Percentiles rank a stretch among this genome's conserved stretches.
Evolutionary conservation across 2,113 vertebrate genomes (phyloP).

Genomic region (Atrichornis clamosus): DNA sequence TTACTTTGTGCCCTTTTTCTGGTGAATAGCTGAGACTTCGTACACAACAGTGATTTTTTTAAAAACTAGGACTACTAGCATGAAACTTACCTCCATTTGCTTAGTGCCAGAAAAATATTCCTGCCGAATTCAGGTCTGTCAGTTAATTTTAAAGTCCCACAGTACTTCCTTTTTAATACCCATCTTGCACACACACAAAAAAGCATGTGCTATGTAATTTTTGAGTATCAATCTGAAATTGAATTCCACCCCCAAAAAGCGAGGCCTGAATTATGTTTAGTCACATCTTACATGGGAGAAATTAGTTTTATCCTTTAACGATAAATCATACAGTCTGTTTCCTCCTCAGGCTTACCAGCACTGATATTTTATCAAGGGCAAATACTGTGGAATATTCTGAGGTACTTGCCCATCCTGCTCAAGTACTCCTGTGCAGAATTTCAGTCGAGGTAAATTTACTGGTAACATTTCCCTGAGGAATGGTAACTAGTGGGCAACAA

Average conservation of each 20-base stretch:
- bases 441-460: neutral
- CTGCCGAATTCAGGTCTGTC: neutral
- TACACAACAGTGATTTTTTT: neutral
- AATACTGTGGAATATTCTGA: neutral
- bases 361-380: neutral
- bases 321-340: neutral
- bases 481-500: neutral
- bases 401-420: neutral
- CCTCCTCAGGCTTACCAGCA: neutral
- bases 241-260: accelerated
- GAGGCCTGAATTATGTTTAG: neutral
- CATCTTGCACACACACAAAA: neutral
- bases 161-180: neutral
- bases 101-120: neutral
- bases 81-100: neutral
- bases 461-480: neutral
- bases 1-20: neutral
- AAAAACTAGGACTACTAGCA: neutral
- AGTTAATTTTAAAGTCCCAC: neutral
- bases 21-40: neutral
- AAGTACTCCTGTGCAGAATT: neutral
- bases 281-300: neutral
- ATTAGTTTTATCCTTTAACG: neutral
- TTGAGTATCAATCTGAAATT: neutral
- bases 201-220: neutral